Conservation (phyloP, 2,797 vertebrate species). For the Melanotaenia parkinsoni region DNA sequence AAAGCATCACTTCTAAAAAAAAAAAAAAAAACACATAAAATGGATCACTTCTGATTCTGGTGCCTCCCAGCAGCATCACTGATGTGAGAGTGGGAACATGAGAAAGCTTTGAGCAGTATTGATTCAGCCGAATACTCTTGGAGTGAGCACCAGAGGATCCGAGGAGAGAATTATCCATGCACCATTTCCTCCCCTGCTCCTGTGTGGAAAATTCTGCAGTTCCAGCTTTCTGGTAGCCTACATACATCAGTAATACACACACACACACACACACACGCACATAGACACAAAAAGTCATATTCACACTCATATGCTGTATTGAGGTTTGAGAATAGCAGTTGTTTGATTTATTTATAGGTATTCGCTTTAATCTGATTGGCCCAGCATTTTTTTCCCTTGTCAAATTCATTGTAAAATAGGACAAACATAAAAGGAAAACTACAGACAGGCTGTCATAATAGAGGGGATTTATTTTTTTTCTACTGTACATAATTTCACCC, state of each 20-base stretch:
- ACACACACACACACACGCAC: slow-evolving; percentile 12
- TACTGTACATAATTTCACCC: slow-evolving; percentile 11
- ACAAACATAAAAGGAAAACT: background rate
- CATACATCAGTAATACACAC: slow-evolving; percentile 58
- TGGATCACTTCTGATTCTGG: slow-evolving; percentile 25
- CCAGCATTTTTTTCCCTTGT: slow-evolving; percentile 22
- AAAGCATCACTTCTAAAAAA: slow-evolving; percentile 20
- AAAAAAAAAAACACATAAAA: slow-evolving; percentile 26
- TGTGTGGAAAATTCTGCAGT: slow-evolving; percentile 72
- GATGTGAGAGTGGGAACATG: slow-evolving; percentile 71
- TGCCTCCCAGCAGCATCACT: slow-evolving; percentile 48
- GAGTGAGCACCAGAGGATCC: slow-evolving; percentile 73
- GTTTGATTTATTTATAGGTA: slow-evolving; percentile 68
- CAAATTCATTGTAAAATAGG: slow-evolving; percentile 25
- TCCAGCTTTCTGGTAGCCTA: slow-evolving; percentile 70
- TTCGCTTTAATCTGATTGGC: slow-evolving; percentile 33
- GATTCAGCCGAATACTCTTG: slow-evolving; percentile 75
- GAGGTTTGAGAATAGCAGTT: slow-evolving; percentile 51
- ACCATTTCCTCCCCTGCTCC: slow-evolving; percentile 77
- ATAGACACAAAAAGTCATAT: background rate
- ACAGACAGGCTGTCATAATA: background rate
- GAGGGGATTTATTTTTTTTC: background rate
- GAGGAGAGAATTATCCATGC: slow-evolving; percentile 81
- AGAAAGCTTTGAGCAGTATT: slow-evolving; percentile 81
- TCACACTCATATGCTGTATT: slow-evolving; percentile 25